Base-by-base conservation (phyloP, 92 coral and sea anemone genomes). In the Parazoanthus atlanticus region DNA sequence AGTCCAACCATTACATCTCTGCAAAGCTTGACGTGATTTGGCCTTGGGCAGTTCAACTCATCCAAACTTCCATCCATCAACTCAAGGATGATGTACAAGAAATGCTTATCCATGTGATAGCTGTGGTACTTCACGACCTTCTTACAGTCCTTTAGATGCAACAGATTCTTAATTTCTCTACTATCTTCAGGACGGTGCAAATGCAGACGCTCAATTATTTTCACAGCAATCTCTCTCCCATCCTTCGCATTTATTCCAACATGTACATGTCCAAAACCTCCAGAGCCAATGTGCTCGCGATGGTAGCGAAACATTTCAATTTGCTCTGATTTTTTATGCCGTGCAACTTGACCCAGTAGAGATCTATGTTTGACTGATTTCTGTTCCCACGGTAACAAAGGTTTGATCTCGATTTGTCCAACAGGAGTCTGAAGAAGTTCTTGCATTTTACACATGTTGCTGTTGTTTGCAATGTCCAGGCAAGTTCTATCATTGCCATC, bases 231-330 rank as follows among this genome's bases (percentile, higher is more conserved):
- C 23, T 74, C 78, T 34, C 46, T 12, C 8, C 78, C 78, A 29
- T 74, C 78, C 32, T 83, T 49, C 43, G 65, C 77, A 21, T 83
- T 83, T 36, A 83, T 32, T 21, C 76, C 86, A 32, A 65, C 86
- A 83, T 83, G 38, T n/a, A 83, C 86, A 65, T 74, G 54, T 41
- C 86, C 58, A 65, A 83, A 83, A 16, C 76, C 76, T 32, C 86
- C 86, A 49, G 76, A 61, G 17, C 64, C 46, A 64, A 83, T 83
- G 23, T 25, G 58, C 11, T 36, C 9, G 8, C 28, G 46, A 40
- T 75, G 79, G 31, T 75, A 75, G 29, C 34, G 79, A 75, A 75
- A 75, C n/a, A 33, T 3, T 4, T 34, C 79, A 34, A 75, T 34
- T 23, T 75, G 52, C n/a, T 75, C 11, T 16, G 79, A 75, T 0